A percentile compares a stretch with the other conserved stretches of the same genome.
Conservation (phyloP, 1,140 invertebrate species). For the Drosophila nigromelanica region DNA sequence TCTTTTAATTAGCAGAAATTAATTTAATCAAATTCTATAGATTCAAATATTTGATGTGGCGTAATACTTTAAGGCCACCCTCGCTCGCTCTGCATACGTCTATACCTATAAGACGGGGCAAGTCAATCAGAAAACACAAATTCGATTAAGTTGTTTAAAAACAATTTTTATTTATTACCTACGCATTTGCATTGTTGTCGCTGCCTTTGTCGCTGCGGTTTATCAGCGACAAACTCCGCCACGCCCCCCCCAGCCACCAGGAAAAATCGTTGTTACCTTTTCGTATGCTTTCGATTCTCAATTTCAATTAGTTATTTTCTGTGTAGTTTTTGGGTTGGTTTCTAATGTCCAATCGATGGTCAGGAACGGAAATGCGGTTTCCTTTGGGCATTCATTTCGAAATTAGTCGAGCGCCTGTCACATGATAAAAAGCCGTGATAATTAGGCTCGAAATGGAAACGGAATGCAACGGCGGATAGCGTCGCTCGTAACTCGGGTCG, state of each 20-base stretch:
- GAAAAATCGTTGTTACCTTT: conserved; percentile 7
- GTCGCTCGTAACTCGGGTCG: conserved; percentile 53
- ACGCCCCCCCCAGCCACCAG: background rate
- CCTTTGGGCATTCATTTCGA: conserved; percentile 53
- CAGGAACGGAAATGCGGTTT: conserved; percentile 57
- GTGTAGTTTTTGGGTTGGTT: background rate
- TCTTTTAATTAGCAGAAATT: background rate
- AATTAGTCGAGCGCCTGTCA: conserved; percentile 63
- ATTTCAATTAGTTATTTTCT: too few species aligned
- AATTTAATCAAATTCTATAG: background rate
- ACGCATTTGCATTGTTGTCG: conserved; percentile 57
- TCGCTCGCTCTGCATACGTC: conserved; percentile 7
- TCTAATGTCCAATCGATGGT: conserved; percentile 45
- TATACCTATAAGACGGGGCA: conserved; percentile 9
- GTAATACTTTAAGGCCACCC: conserved; percentile 2
- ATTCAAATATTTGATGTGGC: background rate
- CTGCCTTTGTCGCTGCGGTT: conserved; percentile 50
- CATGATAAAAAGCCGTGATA: conserved; percentile 77
- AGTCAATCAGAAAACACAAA: conserved; percentile 79
- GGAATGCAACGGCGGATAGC: conserved; percentile 11
- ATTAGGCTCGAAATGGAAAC: conserved; percentile 56
- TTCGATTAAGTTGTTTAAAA: conserved; percentile 82
- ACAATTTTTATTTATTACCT: conserved; percentile 80
- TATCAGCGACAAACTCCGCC: conserved; percentile 17
- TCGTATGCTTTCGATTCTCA: background rate